Conservation (phyloP, 53 echinoderm and acorn worm genomes). For the Echinarachnius parma region DNA sequence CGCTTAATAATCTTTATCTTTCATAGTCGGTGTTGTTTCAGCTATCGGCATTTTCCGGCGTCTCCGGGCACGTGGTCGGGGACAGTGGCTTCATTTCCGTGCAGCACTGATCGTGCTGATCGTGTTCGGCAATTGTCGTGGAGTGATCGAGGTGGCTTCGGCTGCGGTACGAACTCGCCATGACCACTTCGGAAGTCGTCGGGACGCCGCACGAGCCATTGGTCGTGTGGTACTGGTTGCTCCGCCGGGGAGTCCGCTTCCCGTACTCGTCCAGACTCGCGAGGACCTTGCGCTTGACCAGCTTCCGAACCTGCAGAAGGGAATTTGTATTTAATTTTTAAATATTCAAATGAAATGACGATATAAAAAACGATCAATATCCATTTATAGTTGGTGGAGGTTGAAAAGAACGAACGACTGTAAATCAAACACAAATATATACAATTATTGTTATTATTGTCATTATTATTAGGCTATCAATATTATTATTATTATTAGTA, state of each 20-base stretch:
- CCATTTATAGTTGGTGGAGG: no score
- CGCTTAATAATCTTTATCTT: neutral
- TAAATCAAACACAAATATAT: no score
- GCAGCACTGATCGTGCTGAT: constrained; percentile 61
- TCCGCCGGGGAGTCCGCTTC: constrained; percentile 63
- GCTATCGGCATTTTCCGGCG: constrained; percentile 25
- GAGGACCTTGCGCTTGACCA: constrained; percentile 58
- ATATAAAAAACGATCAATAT: no score
- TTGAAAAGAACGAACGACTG: no score
- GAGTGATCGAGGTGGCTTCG: constrained; percentile 62
- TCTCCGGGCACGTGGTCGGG: no score
- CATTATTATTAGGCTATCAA: no score
- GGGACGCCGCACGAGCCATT: constrained; percentile 85
- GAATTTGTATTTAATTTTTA: no score
- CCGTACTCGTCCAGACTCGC: constrained; percentile 80
- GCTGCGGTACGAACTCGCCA: constrained; percentile 78
- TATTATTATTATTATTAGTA: no score
- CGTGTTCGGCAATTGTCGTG: constrained; percentile 60
- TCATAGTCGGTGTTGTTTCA: neutral
- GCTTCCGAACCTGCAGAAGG: constrained; percentile 65
- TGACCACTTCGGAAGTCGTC: constrained; percentile 85
- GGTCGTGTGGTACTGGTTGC: constrained; percentile 61
- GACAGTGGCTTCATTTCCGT: constrained; percentile 90
- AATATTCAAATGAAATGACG: no score
- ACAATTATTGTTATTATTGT: no score